A percentile compares a stretch with the other conserved stretches of the same genome.
Conservation (phyloP, 2,113 vertebrate species). For the Cryptotis parvus region DNA sequence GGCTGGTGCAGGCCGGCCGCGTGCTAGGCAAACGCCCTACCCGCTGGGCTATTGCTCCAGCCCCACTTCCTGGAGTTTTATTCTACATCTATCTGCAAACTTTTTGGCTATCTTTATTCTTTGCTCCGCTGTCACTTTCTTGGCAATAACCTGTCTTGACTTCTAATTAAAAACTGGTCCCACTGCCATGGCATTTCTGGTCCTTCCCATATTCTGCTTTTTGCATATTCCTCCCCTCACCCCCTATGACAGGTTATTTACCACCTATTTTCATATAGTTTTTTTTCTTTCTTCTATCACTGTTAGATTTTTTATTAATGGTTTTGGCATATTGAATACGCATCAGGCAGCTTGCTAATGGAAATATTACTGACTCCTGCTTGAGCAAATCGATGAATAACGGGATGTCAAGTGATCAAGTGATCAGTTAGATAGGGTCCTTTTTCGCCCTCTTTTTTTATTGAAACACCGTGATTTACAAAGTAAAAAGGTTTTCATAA, state of each 20-base stretch:
- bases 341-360: too few relatives aligned
- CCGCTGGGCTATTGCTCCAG: background rate
- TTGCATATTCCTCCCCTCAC: background rate
- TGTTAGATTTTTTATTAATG: too few relatives aligned
- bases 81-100: background rate
- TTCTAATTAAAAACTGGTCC: background rate
- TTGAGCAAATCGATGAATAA: too few relatives aligned
- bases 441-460: too few relatives aligned
- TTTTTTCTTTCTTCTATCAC: background rate
- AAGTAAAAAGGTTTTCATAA: too few relatives aligned
- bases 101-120: background rate
- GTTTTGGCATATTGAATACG: too few relatives aligned
- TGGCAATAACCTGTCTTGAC: background rate
- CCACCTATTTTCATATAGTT: background rate
- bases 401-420: too few relatives aligned
- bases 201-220: background rate
- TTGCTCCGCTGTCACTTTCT: background rate
- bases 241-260: background rate
- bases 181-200: background rate
- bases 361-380: too few relatives aligned
- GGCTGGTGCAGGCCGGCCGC: too few relatives aligned
- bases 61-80: background rate
- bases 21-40: too few relatives aligned
- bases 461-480: too few relatives aligned
- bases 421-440: too few relatives aligned